A percentile compares a stretch with the other conserved stretches of the same genome.
Evolutionary conservation across 2,888 invertebrate species (phyloP).

Genomic region (Halocaridina rubra): DNA sequence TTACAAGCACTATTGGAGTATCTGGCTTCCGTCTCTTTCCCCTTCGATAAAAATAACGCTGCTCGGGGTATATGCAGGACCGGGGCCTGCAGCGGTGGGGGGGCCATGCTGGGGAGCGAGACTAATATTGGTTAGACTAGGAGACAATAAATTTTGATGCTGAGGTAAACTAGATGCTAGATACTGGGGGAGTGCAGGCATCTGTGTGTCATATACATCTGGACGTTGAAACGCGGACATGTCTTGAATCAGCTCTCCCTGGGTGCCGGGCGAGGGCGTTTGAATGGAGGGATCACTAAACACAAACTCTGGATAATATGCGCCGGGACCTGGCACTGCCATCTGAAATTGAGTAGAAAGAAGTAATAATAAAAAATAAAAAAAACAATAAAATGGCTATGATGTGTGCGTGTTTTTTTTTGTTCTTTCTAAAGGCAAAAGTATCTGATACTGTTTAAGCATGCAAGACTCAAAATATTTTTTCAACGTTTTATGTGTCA

Average conservation of each 20-base stretch:
- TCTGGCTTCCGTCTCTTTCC: slow-evolving; percentile 40
- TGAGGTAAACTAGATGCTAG: slow-evolving; percentile 36
- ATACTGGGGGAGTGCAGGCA: slow-evolving; percentile 35
- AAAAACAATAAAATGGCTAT: too few relatives aligned
- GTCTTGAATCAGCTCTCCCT: slow-evolving; percentile 39
- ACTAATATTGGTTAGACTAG: slow-evolving; percentile 15
- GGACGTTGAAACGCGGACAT: slow-evolving; percentile 36
- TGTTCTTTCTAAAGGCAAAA: too few relatives aligned
- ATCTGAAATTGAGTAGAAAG: slow-evolving; percentile 12
- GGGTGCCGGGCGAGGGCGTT: slow-evolving; percentile 15
- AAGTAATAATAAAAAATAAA: background rate
- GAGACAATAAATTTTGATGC: slow-evolving; percentile 40
- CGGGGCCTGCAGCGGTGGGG: slow-evolving; percentile 18
- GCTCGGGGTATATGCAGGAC: slow-evolving; percentile 27
- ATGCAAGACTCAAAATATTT: too few relatives aligned
- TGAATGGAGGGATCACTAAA: slow-evolving; percentile 33
- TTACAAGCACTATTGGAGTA: slow-evolving; percentile 19
- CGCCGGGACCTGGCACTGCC: slow-evolving; percentile 20
- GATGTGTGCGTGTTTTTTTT: too few relatives aligned
- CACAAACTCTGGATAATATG: slow-evolving; percentile 36
- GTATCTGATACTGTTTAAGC: too few relatives aligned
- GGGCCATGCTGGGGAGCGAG: slow-evolving; percentile 20
- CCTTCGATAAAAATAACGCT: slow-evolving; percentile 44
- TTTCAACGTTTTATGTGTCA: too few relatives aligned
- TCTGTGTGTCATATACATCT: slow-evolving; percentile 38